phyloP scores from a whole-genome alignment of 2,888 invertebrate genomes.

The Drosophila planitibia region DNA sequence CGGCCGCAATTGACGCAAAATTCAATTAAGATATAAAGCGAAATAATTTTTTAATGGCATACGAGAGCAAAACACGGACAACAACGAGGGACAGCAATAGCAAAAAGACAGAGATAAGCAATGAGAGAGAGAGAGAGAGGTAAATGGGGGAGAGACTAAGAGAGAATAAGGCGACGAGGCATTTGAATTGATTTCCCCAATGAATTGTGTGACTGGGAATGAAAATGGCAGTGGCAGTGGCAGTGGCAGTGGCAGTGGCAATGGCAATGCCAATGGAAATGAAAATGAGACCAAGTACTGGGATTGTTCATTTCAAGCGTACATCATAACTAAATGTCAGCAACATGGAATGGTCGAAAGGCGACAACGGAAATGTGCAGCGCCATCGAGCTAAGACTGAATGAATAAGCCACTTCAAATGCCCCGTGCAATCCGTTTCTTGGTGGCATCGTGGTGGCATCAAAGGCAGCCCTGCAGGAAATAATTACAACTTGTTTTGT shows the following conservation, averaged over 20 bases:
- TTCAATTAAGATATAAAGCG: conserved; percentile 78
- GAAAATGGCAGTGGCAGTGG: background rate
- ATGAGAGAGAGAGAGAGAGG: background rate
- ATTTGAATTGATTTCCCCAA: conserved; percentile 75
- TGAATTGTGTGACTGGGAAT: conserved; percentile 51
- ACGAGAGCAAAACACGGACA: background rate
- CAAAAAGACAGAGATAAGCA: background rate
- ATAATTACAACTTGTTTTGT: conserved; percentile 59
- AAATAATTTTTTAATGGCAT: conserved; percentile 78
- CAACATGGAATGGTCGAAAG: conserved; percentile 37
- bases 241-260: background rate
- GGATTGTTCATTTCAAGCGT: conserved; percentile 33
- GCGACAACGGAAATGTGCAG: conserved; percentile 72
- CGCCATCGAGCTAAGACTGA: conserved; percentile 30
- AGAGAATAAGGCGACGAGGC: conserved; percentile 12
- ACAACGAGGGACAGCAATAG: conserved; percentile 1
- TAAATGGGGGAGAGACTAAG: background rate
- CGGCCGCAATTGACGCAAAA: conserved; percentile 67
- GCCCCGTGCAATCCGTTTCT: conserved; percentile 4
- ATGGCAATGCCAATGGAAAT: background rate
- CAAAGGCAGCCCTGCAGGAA: conserved; percentile 28
- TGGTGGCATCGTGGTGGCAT: conserved; percentile 3
- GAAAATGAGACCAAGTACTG: background rate
- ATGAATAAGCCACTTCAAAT: conserved; percentile 52
- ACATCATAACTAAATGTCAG: conserved; percentile 62